phyloP scores from a whole-genome alignment of 2,113 vertebrate species.

The Eptesicus fuscus region DNA sequence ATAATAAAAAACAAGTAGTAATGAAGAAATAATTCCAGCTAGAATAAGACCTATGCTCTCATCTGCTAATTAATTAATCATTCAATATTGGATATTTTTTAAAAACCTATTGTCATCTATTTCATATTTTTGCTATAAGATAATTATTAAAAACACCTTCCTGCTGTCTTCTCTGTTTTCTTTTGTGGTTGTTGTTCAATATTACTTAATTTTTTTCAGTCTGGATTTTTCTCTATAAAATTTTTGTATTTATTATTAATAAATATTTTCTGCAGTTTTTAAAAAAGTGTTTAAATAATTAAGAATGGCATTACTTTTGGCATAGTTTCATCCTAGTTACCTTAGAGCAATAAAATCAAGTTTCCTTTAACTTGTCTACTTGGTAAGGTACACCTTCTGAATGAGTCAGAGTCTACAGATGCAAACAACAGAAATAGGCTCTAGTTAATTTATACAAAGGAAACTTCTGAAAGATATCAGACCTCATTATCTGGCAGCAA shows the following conservation, averaged over 20 bases:
- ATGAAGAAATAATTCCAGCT: conserved; percentile 24
- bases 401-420: not conserved
- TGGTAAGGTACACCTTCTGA: not conserved
- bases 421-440: not conserved
- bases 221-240: not conserved
- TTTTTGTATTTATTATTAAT: not conserved
- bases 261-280: not conserved
- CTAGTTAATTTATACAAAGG: not conserved
- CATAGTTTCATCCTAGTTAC: not conserved
- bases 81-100: not conserved
- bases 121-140: conserved; percentile 25
- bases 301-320: not conserved
- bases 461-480: not conserved
- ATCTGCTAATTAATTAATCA: not conserved
- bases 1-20: not conserved
- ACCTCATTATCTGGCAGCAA: not conserved
- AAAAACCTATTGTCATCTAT: not conserved
- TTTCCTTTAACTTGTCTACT: not conserved
- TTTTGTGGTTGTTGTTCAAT: not conserved
- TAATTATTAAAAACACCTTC: not conserved
- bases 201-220: not conserved
- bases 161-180: too few relatives aligned
- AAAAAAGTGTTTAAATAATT: not conserved
- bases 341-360: not conserved
- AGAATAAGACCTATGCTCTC: not conserved